Evolutionary conservation across 2,888 invertebrate species (phyloP), one percentile per base, ranked within the genome.

Genomic region (Dendrolimus houi): DNA sequence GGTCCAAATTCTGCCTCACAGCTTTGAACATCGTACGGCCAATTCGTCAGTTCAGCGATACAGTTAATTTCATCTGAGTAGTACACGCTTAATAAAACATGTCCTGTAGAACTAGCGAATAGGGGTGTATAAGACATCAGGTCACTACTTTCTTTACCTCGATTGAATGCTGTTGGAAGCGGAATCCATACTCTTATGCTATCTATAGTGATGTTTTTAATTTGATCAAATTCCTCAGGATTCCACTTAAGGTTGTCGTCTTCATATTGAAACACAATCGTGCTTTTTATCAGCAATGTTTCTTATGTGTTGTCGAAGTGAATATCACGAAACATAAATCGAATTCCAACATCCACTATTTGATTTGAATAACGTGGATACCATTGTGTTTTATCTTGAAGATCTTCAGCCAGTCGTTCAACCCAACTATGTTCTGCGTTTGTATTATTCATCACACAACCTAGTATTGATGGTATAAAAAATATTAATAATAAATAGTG

Each of bases 171-270:
- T 47, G 47, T 47, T 47, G 47, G 0, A 10, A 9, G 1, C 47
- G 80, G 81, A 1, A 57, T 52, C 80, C 80, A 80, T 9, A 75
- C 61, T 0, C 47, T 6, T 0, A 2, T 1, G 12, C 58, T 63
- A 0, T 52, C 1, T 2, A 69, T 12, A 0, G 58, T 12, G 0
- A 59, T 62, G 1, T 58, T 47, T 0, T 65, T 54, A 0, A 79
- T 52, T 1, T 71, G 74, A 14, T 63, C 67, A 56, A 71, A 75
- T 52, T 73, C 65, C 2, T 57, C 59, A 0, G 69, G 68, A 13
- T 79, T 63, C 81, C 81, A 81, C 56, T 61, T 63, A 7, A 78
- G 60, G n/a, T 75, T 66, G 0, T 65, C 56, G 13, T 81, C 76
- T 0, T 12, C 53, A 77, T 77, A 81, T 0, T 41, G 6, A 0